phyloP scores from a whole-genome alignment of 2,888 invertebrate genomes.

The Dryococelus australis region DNA sequence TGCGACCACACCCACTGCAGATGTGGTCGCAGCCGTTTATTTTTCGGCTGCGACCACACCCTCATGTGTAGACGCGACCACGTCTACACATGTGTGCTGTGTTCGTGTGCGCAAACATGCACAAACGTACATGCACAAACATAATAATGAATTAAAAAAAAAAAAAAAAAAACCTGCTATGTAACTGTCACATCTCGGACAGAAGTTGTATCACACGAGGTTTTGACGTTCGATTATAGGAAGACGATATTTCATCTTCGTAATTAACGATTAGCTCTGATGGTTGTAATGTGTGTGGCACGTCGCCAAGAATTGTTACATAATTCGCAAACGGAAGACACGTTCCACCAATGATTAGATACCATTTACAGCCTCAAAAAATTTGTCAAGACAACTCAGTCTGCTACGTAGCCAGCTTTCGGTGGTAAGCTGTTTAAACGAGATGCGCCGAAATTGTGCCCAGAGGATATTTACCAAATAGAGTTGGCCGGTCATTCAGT shows the following conservation, averaged over 20 bases:
- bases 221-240: background rate
- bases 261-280: background rate
- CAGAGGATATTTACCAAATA: too few species aligned
- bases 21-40: too few species aligned
- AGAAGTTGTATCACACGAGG: background rate
- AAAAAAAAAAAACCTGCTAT: background rate
- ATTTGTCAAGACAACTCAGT: too few species aligned
- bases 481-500: too few species aligned
- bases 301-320: too few species aligned
- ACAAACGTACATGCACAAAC: background rate
- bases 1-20: background rate
- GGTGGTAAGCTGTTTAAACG: too few species aligned
- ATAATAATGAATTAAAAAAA: background rate
- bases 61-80: background rate
- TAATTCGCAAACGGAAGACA: too few species aligned
- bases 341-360: too few species aligned
- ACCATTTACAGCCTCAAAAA: too few species aligned
- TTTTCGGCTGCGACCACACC: background rate
- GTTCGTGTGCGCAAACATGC: background rate
- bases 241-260: background rate
- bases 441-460: too few species aligned
- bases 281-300: too few species aligned
- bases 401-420: too few species aligned
- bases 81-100: background rate
- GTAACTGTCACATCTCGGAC: background rate